phyloP scores from a whole-genome alignment of 2,888 invertebrate species.

The Villa cingulata region DNA sequence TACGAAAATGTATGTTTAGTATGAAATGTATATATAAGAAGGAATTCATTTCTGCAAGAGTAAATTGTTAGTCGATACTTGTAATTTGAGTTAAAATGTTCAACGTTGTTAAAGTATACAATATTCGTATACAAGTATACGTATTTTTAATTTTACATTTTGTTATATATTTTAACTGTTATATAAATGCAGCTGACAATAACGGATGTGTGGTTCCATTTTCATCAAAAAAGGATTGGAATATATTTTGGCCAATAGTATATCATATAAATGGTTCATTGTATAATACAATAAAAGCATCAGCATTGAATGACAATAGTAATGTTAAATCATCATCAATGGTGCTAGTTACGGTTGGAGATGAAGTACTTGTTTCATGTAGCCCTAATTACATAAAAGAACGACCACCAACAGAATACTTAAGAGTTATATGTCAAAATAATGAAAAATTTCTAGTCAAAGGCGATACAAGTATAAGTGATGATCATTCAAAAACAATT shows the following conservation, averaged over 20 bases:
- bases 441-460: slow-evolving; percentile 11
- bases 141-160: neutral
- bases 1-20: too few relatives aligned
- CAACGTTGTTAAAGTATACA: neutral
- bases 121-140: too few relatives aligned
- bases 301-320: slow-evolving; percentile 1
- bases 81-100: neutral
- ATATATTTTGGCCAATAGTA: slow-evolving; percentile 17
- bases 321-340: neutral
- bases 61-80: neutral
- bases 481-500: neutral
- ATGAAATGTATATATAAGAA: too few relatives aligned
- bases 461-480: neutral
- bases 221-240: slow-evolving; percentile 12
- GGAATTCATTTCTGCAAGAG: too few relatives aligned
- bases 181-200: neutral
- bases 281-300: slow-evolving; percentile 7
- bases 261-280: slow-evolving; percentile 14
- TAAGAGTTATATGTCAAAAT: slow-evolving; percentile 13
- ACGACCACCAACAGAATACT: slow-evolving; percentile 9
- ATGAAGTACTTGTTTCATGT: slow-evolving; percentile 16
- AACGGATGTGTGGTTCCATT: slow-evolving; percentile 14
- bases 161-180: neutral
- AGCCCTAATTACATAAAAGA: slow-evolving; percentile 17
- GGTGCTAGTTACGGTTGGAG: slow-evolving; percentile 3